Evolutionary conservation across 2,113 vertebrate genomes (phyloP).

Genomic region (Percina caprodes): DNA sequence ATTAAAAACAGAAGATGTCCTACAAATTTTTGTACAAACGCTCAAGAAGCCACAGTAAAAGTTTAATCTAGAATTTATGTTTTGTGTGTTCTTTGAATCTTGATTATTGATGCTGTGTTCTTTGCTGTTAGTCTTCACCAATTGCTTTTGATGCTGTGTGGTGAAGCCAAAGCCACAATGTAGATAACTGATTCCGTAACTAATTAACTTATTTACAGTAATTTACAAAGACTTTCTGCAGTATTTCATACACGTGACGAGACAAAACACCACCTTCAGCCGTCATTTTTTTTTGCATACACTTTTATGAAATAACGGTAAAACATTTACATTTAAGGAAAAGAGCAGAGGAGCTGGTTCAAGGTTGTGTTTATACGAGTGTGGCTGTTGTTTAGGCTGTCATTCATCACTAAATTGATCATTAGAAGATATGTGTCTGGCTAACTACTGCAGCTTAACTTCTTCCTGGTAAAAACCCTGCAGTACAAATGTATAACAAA

Average conservation of each 20-base stretch:
- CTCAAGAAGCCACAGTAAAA: not conserved
- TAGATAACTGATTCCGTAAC: not conserved
- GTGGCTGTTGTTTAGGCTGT: not conserved
- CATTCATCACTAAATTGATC: not conserved
- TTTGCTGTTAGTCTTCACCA: not conserved
- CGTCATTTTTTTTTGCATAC: not conserved
- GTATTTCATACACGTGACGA: not conserved
- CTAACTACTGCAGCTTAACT: not conserved
- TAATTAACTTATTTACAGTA: not conserved
- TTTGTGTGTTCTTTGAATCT: not conserved
- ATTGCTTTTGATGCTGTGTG: not conserved
- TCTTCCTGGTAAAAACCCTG: conserved; percentile 3
- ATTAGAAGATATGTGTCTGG: not conserved
- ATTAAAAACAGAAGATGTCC: not conserved
- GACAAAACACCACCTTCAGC: not conserved
- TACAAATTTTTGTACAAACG: not conserved
- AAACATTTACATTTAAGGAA: not conserved
- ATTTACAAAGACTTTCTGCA: not conserved
- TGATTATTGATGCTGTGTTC: not conserved
- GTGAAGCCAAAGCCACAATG: not conserved
- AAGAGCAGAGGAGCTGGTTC: conserved; percentile 6
- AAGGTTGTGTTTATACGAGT: not conserved
- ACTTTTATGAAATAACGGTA: not conserved
- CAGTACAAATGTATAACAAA: conserved; percentile 5
- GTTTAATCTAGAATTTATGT: not conserved